Evolutionary conservation across 37 sponge, comb jelly and placozoan species (phyloP), one percentile per base, ranked within the genome.

Genomic region (Spongilla lacustris): DNA sequence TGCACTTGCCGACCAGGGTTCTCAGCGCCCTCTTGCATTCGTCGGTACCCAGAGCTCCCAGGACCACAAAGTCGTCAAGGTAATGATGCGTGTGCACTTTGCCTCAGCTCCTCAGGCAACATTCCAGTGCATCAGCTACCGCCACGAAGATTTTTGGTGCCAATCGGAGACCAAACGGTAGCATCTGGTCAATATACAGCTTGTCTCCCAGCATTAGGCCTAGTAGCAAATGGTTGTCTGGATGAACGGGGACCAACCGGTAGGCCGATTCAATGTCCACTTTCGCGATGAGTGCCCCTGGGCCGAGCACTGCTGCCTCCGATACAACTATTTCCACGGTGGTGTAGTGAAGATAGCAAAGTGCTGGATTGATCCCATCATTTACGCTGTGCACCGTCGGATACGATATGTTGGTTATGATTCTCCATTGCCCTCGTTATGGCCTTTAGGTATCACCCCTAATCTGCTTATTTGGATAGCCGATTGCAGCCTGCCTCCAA

Each of bases 1-100:
- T 13, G 68, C 74, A 90, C 23, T 68, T 67, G 30, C 41, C 4
- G 33, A 75, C 36, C 23, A 73, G 30, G 17, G 27, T 33, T 0
- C 36, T 17, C 27, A 73, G 85, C 11, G 35, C 21, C 26, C 74
- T 24, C 22, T 26, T 17, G 32, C 80, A 77, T 76, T 69, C 58
- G 23, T 36, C 24, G 34, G 90, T 58, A 26, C 38, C 50, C 23
- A 80, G 78, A 25, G 87, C 49, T 3, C 87, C 87, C 34, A 81
- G 5, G 10, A 83, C 33, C 36, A 83, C 33, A 48, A 83, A 86
- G 36, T 91, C 84, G 74, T 91, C 92, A 68, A 91, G 41, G 69
- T 87, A 87, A 26, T 91, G 92, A 14, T 72, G 6, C 32, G 69
- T 29, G 14, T 27, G 30, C 19, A 33, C 71, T 12, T 87, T 67